Evolutionary conservation across 2,113 vertebrate genomes (phyloP), one percentile per base, ranked within the genome.

Genomic region (Chloroceryle aenea): DNA sequence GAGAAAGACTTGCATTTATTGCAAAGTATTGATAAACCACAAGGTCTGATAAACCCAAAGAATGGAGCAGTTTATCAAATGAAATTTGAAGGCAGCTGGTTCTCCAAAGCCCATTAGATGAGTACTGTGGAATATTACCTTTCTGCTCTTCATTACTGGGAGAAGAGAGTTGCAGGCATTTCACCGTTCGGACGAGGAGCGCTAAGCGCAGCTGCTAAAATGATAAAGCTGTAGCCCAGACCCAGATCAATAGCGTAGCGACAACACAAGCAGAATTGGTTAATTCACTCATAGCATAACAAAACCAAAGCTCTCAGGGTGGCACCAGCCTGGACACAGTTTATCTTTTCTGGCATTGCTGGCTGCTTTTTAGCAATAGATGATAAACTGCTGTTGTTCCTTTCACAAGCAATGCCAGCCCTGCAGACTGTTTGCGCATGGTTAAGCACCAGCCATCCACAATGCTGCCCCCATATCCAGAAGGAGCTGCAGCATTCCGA

Each of bases 391-490:
- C 7, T 0, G 1, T 8, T 19, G 18, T 32, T 79, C 17, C 17
- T 82, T 47, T 72, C 2, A 15, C 0, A 2, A 78, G 42, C 23
- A 29, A 17, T 2, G 0, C 12, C n/a, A 45, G 0, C 52, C 29
- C 29, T 59, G 61, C 30, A 15, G 48, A 47, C 23, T 18, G 6
- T 29, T 59, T 14, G 27, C 16, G 6, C 0, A 3, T 47, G n/a
- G 25, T 62, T 32, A 16, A 64, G 69, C 29, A 45, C 12, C 3
- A 3, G 30, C 16, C 1, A 0, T 6, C 25, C 2, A 0, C 3
- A 2, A 13, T 38, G 42, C 47, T 18, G 42, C 59, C 2, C 1
- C 4, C 4, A 27, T 48, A 7, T 10, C 32, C 10, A 32, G 34
- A 9, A 36, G 13, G 20, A 55, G 52, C 20, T 72, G 30, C 59